Conservation (phyloP, 2,888 invertebrate species). For the Polydrusus tereticollis region DNA sequence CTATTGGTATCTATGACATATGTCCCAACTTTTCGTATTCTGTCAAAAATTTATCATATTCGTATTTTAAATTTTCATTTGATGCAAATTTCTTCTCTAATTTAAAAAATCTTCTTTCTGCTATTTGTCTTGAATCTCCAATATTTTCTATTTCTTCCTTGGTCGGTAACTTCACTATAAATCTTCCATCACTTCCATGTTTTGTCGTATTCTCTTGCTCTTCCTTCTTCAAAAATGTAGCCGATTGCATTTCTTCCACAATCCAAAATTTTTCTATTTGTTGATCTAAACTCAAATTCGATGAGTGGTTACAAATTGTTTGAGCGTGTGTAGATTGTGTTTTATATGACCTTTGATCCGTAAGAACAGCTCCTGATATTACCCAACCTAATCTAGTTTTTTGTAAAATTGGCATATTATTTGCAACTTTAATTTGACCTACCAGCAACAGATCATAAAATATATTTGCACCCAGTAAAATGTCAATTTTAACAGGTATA, state of each 20-base stretch:
- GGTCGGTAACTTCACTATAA: conserved; percentile 21
- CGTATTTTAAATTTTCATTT: conserved; percentile 20
- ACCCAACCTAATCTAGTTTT: conserved; percentile 33
- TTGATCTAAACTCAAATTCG: neutral
- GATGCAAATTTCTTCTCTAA: conserved; percentile 10
- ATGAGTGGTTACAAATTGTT: conserved; percentile 20
- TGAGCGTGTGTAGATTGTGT: neutral
- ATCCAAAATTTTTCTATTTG: conserved; percentile 33
- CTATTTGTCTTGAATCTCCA: conserved; percentile 14
- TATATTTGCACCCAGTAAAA: conserved; percentile 40
- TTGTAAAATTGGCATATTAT: conserved; percentile 21
- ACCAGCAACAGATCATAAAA: conserved; percentile 26
- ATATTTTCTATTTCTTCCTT: conserved; percentile 12
- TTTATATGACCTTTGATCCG: neutral
- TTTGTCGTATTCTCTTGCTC: conserved; percentile 5
- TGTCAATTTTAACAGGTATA: conserved; percentile 33
- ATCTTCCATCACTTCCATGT: conserved; percentile 16
- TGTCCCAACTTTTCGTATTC: conserved; percentile 46
- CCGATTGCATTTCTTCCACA: conserved; percentile 20
- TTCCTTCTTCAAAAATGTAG: neutral
- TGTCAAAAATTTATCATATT: conserved; percentile 45
- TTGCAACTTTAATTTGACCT: conserved; percentile 5
- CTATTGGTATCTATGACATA: conserved; percentile 25
- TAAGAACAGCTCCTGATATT: neutral
- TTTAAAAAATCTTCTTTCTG: conserved; percentile 20